Percentiles rank a stretch among this genome's conserved stretches.
Conservation (phyloP, 2,113 vertebrate genomes). For the Sitta europaea region DNA sequence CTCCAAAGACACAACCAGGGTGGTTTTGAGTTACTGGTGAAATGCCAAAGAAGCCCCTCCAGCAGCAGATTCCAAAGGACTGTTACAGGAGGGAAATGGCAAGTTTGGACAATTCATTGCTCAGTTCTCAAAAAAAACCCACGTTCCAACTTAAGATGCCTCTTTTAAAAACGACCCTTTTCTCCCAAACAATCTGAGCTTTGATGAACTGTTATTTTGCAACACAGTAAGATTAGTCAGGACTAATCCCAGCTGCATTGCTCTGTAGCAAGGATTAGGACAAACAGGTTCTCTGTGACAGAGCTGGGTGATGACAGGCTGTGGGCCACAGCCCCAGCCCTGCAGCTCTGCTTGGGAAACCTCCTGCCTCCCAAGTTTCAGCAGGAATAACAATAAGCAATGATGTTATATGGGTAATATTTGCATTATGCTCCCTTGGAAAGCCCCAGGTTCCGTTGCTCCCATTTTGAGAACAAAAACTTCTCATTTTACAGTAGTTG, state of each 20-base stretch:
- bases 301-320: background rate
- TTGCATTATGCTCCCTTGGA: background rate
- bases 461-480: background rate
- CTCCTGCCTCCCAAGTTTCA: background rate
- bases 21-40: background rate
- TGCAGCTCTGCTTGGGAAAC: background rate
- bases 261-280: background rate
- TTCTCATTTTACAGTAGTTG: background rate
- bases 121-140: background rate
- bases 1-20: background rate
- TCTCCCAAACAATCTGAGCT: background rate
- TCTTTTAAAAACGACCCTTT: background rate
- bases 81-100: background rate
- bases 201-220: background rate
- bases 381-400: background rate
- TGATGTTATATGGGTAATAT: background rate
- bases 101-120: background rate
- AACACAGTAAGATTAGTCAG: background rate
- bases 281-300: background rate
- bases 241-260: background rate
- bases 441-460: background rate
- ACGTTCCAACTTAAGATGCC: fast-evolving
- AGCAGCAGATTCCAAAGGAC: background rate
- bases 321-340: background rate
- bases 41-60: background rate